These are phyloP conservation scores for Leptopilina boulardi DNA, from an alignment of 1,140 invertebrate genomes.

Conservation along the genomic window DNA sequence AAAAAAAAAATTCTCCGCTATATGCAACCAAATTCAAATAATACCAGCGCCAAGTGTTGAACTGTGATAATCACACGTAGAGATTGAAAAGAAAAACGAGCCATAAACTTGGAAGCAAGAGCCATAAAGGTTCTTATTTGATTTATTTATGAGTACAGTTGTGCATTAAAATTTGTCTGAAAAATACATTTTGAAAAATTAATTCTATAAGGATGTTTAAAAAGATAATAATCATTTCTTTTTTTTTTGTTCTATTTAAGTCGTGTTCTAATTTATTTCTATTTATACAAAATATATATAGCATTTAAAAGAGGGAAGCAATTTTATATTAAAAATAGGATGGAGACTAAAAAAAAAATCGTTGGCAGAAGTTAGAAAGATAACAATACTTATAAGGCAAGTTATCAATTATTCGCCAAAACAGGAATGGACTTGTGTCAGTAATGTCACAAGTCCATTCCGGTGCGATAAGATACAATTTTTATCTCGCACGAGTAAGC, in stretches of 20 bases:
- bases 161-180: not conserved
- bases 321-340: not conserved
- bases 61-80: not conserved
- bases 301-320: not conserved
- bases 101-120: not conserved
- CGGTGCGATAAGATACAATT: slow-evolving; percentile 29
- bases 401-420: slow-evolving; percentile 31
- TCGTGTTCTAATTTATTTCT: not conserved
- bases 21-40: not conserved
- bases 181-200: not conserved
- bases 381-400: slow-evolving; percentile 14
- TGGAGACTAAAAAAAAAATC: slow-evolving; percentile 1
- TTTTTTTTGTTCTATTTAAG: not conserved
- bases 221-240: not conserved
- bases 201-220: not conserved
- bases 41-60: not conserved
- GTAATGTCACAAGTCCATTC: slow-evolving; percentile 31
- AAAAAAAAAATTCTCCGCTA: not conserved
- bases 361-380: slow-evolving; percentile 3
- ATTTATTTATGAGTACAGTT: slow-evolving; percentile 15
- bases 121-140: slow-evolving; percentile 9
- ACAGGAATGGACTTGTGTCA: slow-evolving; percentile 31
- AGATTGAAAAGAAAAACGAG: slow-evolving; percentile 13
- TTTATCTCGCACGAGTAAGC: slow-evolving; percentile 24
- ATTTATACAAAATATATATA: not conserved